Evolutionary conservation across 2,113 vertebrate species (phyloP).

Genomic region (Scomber japonicus): DNA sequence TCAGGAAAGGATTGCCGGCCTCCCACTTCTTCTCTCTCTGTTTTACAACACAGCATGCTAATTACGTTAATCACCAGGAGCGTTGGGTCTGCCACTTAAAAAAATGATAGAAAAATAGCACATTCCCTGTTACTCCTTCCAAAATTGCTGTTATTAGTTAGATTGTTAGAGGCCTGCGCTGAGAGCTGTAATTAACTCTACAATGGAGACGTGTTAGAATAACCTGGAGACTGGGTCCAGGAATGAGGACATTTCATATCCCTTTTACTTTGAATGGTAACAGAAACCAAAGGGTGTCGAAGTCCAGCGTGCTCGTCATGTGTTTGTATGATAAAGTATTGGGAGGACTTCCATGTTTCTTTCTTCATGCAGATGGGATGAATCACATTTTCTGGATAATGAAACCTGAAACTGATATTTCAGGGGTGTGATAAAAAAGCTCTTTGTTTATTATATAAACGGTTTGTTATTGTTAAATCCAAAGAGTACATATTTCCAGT

Average conservation of each 20-base stretch:
- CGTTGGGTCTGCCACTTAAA: not conserved
- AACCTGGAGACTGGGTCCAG: not conserved
- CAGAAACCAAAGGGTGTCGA: not conserved
- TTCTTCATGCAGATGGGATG: not conserved
- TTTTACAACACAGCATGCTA: not conserved
- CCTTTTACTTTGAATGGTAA: not conserved
- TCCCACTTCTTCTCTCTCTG: not conserved
- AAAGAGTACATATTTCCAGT: no score
- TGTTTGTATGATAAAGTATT: not conserved
- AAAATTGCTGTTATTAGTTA: not conserved
- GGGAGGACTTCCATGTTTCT: not conserved
- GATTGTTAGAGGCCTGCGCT: not conserved
- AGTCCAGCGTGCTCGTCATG: not conserved
- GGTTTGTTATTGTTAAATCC: no score
- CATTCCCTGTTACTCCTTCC: not conserved
- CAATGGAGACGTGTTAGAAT: not conserved
- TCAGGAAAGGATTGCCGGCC: constrained; percentile 5
- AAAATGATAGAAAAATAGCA: not conserved
- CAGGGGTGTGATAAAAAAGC: no score
- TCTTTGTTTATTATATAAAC: no score
- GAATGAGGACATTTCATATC: not conserved
- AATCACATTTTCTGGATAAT: no score
- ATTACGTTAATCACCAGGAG: not conserved
- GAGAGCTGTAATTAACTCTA: not conserved
- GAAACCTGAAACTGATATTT: no score